These are phyloP conservation scores for Podiceps cristatus DNA, from an alignment of 2,113 vertebrate species.

Conservation along the genomic window DNA sequence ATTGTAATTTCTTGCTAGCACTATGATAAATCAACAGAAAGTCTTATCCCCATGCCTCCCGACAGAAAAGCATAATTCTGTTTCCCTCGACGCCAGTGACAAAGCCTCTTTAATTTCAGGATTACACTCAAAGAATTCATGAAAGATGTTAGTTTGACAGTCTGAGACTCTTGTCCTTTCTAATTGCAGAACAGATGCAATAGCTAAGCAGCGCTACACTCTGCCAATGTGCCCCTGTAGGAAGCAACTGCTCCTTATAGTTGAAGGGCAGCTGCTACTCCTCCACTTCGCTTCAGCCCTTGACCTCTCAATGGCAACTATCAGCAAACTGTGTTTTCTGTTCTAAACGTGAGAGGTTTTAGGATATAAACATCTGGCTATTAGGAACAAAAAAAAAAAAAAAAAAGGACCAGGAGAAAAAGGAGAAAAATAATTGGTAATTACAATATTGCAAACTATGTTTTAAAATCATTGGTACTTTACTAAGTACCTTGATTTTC, in stretches of 20 bases:
- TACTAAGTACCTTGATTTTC: constrained; percentile 36
- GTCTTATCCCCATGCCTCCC: background rate
- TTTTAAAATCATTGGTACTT: constrained; percentile 50
- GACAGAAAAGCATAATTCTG: background rate
- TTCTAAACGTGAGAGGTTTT: background rate
- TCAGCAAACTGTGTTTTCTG: background rate
- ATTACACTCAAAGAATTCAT: background rate
- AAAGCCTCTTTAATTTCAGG: constrained; percentile 25
- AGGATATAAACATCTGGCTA: constrained; percentile 13
- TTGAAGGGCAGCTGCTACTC: background rate
- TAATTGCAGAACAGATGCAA: background rate
- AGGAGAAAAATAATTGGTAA: background rate
- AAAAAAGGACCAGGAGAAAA: too few species aligned
- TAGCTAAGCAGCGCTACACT: background rate
- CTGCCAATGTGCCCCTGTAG: background rate
- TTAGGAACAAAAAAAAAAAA: background rate
- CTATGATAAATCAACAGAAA: constrained; percentile 27
- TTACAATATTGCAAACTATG: constrained; percentile 25
- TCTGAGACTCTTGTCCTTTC: background rate
- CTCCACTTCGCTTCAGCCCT: background rate
- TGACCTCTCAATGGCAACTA: constrained; percentile 7
- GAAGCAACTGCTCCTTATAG: background rate
- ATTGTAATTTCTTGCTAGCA: constrained; percentile 23
- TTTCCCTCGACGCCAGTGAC: background rate
- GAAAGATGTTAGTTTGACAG: background rate